Evolutionary conservation across 2,797 vertebrate species (phyloP).

Genomic region (Acipenser oxyrinchus): DNA sequence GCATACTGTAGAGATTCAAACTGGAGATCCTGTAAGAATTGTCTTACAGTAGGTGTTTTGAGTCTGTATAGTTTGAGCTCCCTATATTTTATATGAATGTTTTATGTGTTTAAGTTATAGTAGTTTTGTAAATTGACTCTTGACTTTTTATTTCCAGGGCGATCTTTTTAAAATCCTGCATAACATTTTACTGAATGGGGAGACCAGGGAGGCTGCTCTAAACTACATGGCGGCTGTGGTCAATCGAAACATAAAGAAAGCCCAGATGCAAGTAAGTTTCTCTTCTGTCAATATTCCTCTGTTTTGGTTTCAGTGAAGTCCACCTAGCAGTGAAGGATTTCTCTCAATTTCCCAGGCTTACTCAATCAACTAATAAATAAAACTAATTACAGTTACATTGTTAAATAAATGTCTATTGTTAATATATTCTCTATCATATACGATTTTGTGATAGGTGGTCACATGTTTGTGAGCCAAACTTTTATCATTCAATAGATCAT

Average conservation of each 20-base stretch:
- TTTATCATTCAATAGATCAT: too few species aligned
- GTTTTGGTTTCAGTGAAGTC: too few species aligned
- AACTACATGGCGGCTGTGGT: constrained; percentile 91
- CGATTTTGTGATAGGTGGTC: too few species aligned
- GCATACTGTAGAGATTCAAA: too few species aligned
- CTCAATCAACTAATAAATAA: neutral
- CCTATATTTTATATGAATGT: too few species aligned
- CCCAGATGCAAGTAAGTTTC: constrained; percentile 87
- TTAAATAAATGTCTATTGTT: too few species aligned
- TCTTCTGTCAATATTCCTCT: neutral
- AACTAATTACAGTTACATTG: neutral
- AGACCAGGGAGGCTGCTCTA: constrained; percentile 89
- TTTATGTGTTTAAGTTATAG: neutral
- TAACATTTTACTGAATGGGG: constrained; percentile 87
- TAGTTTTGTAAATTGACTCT: constrained; percentile 4
- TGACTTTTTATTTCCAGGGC: constrained; percentile 58
- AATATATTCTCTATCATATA: too few species aligned
- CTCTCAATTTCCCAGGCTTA: neutral
- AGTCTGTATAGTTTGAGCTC: too few species aligned
- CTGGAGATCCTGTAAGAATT: too few species aligned
- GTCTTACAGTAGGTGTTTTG: too few species aligned
- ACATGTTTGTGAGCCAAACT: too few species aligned
- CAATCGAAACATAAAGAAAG: constrained; percentile 95
- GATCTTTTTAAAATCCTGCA: constrained; percentile 95
- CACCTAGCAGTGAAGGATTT: neutral